Evolutionary conservation across 2,888 invertebrate species (phyloP).

Genomic region (Pimpla rufipes): DNA sequence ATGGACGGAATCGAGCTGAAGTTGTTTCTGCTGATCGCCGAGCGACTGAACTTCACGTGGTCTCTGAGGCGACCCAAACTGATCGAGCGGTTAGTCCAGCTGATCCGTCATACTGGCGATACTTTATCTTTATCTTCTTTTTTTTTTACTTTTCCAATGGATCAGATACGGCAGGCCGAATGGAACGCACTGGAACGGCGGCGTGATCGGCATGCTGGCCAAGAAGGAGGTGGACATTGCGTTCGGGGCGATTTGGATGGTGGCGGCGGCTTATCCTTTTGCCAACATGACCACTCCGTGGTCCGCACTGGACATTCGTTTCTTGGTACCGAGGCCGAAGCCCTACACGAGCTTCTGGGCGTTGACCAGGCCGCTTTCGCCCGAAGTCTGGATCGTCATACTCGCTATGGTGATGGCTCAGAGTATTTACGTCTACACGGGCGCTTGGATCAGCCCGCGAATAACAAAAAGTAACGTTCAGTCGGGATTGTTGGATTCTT

Average conservation of each 20-base stretch:
- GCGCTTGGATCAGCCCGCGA: conserved; percentile 75
- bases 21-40: conserved; percentile 78
- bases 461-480: conserved; percentile 74
- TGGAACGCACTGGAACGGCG: conserved; percentile 76
- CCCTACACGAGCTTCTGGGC: conserved; percentile 80
- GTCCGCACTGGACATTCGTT: conserved; percentile 76
- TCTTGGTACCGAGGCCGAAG: conserved; percentile 80
- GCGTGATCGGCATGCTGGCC: conserved; percentile 76
- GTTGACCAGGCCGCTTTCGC: conserved; percentile 77
- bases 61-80: conserved; percentile 74
- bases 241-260: conserved; percentile 79
- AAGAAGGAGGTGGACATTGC: conserved; percentile 78
- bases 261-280: conserved; percentile 70
- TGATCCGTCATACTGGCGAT: neutral
- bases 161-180: conserved; percentile 77
- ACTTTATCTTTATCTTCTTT: too few relatives aligned
- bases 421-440: conserved; percentile 72
- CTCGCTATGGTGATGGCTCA: conserved; percentile 68
- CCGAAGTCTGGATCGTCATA: conserved; percentile 75
- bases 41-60: conserved; percentile 80
- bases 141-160: neutral
- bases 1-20: conserved; percentile 79
- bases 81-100: conserved; percentile 70
- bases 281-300: conserved; percentile 77
- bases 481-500: too few relatives aligned